phyloP scores from a whole-genome alignment of 23 tunicate genomes.

The Ciona savignyi region DNA sequence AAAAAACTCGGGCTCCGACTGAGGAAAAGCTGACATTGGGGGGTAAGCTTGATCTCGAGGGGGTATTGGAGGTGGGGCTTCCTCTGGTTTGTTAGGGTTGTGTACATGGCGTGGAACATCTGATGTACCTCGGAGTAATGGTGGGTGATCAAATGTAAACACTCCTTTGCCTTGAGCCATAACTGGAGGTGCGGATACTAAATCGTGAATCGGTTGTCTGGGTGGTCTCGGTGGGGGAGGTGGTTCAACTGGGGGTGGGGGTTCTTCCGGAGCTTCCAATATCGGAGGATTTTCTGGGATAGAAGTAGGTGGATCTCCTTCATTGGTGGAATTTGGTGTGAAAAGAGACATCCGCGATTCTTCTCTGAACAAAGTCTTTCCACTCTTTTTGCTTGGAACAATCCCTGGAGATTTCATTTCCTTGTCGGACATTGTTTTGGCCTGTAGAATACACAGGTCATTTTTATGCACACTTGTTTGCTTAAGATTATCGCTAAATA shows the following conservation, averaged over 20 bases:
- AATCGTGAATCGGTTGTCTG: constrained; percentile 29
- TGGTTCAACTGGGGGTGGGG: constrained; percentile 50
- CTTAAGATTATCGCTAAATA: no score
- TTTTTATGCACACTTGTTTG: no score
- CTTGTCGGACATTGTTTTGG: constrained; percentile 52
- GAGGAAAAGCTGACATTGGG: constrained; percentile 11
- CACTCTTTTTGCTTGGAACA: constrained; percentile 50
- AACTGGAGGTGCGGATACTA: constrained; percentile 51
- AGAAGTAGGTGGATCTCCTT: constrained; percentile 27
- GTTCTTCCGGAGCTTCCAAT: constrained; percentile 20
- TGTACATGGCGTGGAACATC: constrained; percentile 3
- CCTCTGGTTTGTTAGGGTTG: not conserved
- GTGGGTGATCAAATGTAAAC: constrained; percentile 41
- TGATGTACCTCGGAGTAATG: constrained; percentile 10
- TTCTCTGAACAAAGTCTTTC: constrained; percentile 24
- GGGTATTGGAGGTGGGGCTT: constrained; percentile 53
- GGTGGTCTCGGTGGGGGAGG: constrained; percentile 78
- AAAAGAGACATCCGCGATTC: constrained; percentile 38
- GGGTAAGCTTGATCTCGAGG: constrained; percentile 23
- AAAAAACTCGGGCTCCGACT: constrained; percentile 24
- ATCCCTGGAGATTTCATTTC: constrained; percentile 86
- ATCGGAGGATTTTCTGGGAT: not conserved
- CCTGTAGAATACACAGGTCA: constrained; percentile 21
- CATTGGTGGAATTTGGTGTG: constrained; percentile 16
- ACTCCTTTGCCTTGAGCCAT: not conserved